These are phyloP conservation scores for Mallateleia sp. DNA, from an alignment of 2,888 invertebrate genomes.

Conservation along the genomic window DNA sequence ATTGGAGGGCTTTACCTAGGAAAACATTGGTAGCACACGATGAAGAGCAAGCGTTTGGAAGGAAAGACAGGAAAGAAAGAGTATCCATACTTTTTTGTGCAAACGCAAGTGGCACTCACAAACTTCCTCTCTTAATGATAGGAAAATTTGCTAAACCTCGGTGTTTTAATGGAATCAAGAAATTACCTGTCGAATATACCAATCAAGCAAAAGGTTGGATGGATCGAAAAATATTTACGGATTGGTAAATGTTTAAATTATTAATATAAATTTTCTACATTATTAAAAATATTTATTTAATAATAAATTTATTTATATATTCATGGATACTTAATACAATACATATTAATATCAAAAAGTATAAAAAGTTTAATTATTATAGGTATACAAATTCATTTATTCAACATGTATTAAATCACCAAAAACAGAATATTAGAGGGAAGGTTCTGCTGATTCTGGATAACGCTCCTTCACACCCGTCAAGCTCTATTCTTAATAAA, in stretches of 20 bases:
- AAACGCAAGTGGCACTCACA: neutral
- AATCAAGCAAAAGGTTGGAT: neutral
- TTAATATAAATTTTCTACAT: neutral
- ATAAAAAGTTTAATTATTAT: neutral
- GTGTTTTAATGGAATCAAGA: neutral
- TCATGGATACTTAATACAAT: neutral
- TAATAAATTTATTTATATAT: too few relatives aligned
- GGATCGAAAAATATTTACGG: neutral
- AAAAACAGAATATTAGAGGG: neutral
- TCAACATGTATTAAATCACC: neutral
- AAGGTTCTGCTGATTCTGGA: neutral
- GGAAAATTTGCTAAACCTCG: neutral
- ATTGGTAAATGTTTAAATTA: slow-evolving; percentile 8
- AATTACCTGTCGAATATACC: neutral
- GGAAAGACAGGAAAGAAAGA: neutral
- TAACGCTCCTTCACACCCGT: slow-evolving; percentile 2
- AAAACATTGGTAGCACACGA: slow-evolving; percentile 58
- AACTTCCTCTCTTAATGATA: slow-evolving; percentile 5
- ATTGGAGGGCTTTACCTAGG: slow-evolving; percentile 60
- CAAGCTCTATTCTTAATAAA: neutral
- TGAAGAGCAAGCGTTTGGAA: neutral
- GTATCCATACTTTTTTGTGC: neutral
- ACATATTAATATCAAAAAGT: neutral
- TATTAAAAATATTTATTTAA: too few relatives aligned
- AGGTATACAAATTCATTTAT: slow-evolving; percentile 2